Conservation (phyloP, 2,888 invertebrate genomes). For the Homarus gammarus region DNA sequence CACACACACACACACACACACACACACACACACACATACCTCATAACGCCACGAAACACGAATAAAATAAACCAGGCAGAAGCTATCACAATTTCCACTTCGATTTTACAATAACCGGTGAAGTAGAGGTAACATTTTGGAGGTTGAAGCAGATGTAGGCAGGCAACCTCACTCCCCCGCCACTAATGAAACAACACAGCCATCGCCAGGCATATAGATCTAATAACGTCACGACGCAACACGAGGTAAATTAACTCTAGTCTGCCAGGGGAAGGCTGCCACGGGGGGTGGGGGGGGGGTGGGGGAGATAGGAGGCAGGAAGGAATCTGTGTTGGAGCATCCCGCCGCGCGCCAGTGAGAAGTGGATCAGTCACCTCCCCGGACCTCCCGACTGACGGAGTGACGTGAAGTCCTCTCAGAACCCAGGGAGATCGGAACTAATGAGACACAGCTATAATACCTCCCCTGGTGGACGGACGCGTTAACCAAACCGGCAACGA, state of each 20-base stretch:
- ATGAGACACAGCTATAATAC: background rate
- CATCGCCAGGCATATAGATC: background rate
- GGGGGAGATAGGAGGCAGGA: too few species aligned
- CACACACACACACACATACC: too few species aligned
- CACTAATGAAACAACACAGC: background rate
- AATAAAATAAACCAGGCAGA: too few species aligned
- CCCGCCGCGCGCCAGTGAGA: too few species aligned
- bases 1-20: too few species aligned
- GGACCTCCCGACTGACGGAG: background rate
- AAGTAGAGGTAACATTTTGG: too few species aligned
- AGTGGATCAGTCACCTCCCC: background rate
- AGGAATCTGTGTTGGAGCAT: too few species aligned
- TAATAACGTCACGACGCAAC: constrained; percentile 7
- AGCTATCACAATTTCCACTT: too few species aligned
- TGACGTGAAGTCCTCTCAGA: background rate
- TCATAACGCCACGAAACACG: too few species aligned
- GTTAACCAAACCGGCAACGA: constrained; percentile 2
- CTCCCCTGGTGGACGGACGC: background rate
- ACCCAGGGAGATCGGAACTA: background rate
- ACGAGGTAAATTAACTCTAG: background rate
- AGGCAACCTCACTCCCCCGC: background rate
- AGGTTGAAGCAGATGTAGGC: background rate
- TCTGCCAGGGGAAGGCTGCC: background rate
- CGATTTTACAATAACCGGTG: too few species aligned
- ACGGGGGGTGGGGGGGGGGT: too few species aligned